phyloP scores from a whole-genome alignment of 2,113 vertebrate genomes.

The Piaya cayana region DNA sequence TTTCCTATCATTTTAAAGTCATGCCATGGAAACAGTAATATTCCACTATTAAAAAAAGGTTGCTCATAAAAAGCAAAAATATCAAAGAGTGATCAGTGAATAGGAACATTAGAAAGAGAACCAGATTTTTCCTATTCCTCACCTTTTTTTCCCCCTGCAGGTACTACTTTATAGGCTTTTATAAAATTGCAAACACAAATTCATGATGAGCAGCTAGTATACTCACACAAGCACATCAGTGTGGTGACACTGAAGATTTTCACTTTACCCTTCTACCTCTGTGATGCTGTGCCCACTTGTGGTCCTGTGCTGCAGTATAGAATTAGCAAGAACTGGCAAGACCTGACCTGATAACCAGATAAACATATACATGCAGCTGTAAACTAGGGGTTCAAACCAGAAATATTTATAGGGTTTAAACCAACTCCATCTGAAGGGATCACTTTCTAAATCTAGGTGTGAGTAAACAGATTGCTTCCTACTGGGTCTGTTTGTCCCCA shows the following conservation, averaged over 20 bases:
- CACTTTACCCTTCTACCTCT: neutral
- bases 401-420: neutral
- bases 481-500: neutral
- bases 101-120: neutral
- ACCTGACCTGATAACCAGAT: neutral
- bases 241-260: neutral
- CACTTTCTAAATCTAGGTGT: neutral
- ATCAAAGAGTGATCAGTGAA: constrained; percentile 31
- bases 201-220: neutral
- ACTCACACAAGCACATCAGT: neutral
- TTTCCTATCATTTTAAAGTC: constrained; percentile 63
- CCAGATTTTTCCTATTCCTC: constrained; percentile 18
- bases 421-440: neutral
- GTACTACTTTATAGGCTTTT: neutral
- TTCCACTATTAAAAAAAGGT: constrained; percentile 55
- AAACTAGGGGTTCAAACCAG: neutral
- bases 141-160: neutral
- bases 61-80: constrained; percentile 25
- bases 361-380: neutral
- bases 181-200: neutral
- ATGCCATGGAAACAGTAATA: constrained; percentile 17
- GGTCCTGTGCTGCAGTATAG: neutral
- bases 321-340: neutral
- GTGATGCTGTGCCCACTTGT: neutral
- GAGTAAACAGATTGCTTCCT: constrained; percentile 15